phyloP scores from a whole-genome alignment of 2,113 vertebrate species.

The Plectropomus leopardus region DNA sequence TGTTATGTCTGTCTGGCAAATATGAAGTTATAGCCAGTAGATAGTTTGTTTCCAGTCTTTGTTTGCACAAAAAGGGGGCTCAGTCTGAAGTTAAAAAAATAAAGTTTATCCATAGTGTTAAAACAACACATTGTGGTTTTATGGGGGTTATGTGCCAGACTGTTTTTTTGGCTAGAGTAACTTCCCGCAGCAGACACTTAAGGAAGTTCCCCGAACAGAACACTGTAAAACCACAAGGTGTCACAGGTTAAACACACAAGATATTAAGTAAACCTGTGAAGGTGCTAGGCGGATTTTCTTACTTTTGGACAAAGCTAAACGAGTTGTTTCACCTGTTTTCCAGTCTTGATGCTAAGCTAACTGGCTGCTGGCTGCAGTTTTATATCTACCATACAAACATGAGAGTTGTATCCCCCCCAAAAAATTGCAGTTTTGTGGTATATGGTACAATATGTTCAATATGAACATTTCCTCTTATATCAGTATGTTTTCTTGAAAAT shows the following conservation, averaged over 20 bases:
- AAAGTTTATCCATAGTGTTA: neutral
- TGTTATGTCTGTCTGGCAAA: neutral
- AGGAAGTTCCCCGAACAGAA: neutral
- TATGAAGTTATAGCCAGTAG: neutral
- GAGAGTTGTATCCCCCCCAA: neutral
- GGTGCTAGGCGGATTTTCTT: neutral
- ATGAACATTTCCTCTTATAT: neutral
- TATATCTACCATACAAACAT: neutral
- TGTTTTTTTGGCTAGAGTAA: neutral
- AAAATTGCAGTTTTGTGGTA: too few species aligned
- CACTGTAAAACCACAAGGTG: slow-evolving; percentile 10
- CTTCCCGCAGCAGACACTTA: neutral
- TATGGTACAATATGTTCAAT: neutral
- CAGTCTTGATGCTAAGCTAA: neutral
- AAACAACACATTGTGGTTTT: neutral
- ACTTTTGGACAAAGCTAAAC: neutral
- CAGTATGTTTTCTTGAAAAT: neutral
- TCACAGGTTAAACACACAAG: slow-evolving; percentile 2
- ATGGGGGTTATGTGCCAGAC: neutral
- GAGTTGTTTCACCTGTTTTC: neutral
- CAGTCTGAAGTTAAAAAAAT: neutral
- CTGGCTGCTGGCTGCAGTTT: neutral
- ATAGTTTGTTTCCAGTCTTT: neutral
- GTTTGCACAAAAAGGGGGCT: neutral
- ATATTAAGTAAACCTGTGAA: neutral